Conservation (phyloP, 2,888 invertebrate species). For the Thyatira batis region DNA sequence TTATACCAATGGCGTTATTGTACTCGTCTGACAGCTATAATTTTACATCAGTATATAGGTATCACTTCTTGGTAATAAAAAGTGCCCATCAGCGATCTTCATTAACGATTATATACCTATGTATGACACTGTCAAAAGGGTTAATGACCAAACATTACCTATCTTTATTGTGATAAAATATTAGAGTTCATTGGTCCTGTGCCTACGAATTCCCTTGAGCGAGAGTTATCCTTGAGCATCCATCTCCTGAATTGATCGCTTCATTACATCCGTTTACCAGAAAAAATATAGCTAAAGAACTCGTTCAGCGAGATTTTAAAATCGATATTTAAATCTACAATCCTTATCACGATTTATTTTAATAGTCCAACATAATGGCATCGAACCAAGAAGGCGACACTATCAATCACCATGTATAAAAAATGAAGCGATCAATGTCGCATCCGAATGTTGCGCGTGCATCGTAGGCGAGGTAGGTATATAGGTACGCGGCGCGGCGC, state of each 20-base stretch:
- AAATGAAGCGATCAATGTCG: constrained; percentile 17
- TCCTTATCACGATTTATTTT: neutral
- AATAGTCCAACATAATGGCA: neutral
- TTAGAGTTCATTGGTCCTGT: neutral
- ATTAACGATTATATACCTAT: no score
- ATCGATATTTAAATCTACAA: neutral
- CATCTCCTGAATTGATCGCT: neutral
- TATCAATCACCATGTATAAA: constrained; percentile 20
- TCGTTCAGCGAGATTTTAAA: no score
- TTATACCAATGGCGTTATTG: neutral
- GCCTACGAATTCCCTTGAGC: neutral
- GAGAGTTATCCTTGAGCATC: no score
- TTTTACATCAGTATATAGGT: no score
- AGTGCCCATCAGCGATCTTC: no score
- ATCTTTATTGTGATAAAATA: neutral
- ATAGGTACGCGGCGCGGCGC: constrained; percentile 17
- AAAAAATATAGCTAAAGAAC: neutral
- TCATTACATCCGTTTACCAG: neutral
- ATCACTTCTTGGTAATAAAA: no score
- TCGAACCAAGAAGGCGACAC: neutral
- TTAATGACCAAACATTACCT: neutral
- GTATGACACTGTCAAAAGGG: no score
- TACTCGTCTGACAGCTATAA: no score
- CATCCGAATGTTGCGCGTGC: constrained; percentile 32
- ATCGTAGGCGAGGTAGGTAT: constrained; percentile 11